A percentile compares a stretch with the other conserved stretches of the same genome.
These are phyloP conservation scores for Apis laboriosa DNA, from an alignment of 1,140 invertebrate genomes.

Conservation along the genomic window DNA sequence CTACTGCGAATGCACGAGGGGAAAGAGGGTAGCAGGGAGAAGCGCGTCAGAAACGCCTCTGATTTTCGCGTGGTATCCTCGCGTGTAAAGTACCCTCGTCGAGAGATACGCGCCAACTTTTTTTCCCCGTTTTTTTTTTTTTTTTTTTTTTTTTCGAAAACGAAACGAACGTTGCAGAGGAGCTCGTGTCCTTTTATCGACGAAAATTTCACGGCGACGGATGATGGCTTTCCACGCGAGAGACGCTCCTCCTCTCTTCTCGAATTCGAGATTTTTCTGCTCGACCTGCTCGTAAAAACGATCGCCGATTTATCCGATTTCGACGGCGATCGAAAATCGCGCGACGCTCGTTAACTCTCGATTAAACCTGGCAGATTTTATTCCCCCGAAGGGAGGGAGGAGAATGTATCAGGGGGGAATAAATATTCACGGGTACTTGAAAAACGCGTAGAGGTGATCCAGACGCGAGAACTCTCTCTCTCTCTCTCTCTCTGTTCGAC, in stretches of 20 bases:
- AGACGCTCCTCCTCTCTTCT: no score
- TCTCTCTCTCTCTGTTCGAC: background rate
- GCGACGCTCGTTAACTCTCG: slow-evolving; percentile 33
- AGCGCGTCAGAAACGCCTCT: no score
- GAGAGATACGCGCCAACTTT: background rate
- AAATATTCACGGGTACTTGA: slow-evolving; percentile 7
- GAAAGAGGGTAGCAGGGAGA: background rate
- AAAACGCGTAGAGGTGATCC: background rate
- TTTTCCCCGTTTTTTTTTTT: background rate
- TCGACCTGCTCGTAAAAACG: background rate
- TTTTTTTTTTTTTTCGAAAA: background rate
- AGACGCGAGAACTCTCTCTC: background rate
- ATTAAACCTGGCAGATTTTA: slow-evolving; percentile 16
- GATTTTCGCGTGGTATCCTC: background rate
- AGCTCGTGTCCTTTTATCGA: slow-evolving; percentile 29
- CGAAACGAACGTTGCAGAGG: background rate
- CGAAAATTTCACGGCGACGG: slow-evolving; percentile 14
- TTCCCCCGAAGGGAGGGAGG: background rate
- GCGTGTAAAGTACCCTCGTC: background rate
- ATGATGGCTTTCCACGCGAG: background rate
- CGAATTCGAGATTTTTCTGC: slow-evolving; percentile 22
- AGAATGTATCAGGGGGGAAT: background rate
- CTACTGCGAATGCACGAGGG: background rate
- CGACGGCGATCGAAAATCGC: background rate
- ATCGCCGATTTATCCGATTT: slow-evolving; percentile 7